These are phyloP conservation scores for Trachelus troglodyta DNA, from an alignment of 2,888 invertebrate species.

Conservation along the genomic window DNA sequence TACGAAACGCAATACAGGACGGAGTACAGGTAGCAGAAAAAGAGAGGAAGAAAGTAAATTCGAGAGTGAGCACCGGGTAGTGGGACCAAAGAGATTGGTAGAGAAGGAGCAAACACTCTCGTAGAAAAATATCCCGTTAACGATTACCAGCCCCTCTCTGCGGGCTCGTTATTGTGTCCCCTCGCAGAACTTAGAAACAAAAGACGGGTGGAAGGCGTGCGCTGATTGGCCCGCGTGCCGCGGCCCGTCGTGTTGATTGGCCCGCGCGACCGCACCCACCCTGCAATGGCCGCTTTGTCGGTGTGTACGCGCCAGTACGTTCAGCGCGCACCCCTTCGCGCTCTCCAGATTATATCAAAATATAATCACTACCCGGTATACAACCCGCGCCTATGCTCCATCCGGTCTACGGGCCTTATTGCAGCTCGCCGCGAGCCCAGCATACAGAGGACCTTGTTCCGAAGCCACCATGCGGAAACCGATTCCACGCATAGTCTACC, in stretches of 20 bases:
- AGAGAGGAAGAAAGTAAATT: slow-evolving; percentile 6
- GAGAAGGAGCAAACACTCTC: slow-evolving; percentile 29
- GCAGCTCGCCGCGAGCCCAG: neutral
- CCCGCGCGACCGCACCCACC: slow-evolving; percentile 65
- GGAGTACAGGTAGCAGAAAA: slow-evolving; percentile 19
- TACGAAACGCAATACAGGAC: neutral
- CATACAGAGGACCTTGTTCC: slow-evolving; percentile 36
- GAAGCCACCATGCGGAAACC: slow-evolving; percentile 46
- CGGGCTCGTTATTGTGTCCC: slow-evolving; percentile 61
- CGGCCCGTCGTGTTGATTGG: slow-evolving; percentile 62
- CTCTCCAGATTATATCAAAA: slow-evolving; percentile 47
- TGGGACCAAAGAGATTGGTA: slow-evolving; percentile 19
- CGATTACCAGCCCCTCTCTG: slow-evolving; percentile 54
- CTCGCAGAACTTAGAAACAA: slow-evolving; percentile 54
- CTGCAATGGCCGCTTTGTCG: slow-evolving; percentile 66
- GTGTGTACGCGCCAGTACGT: slow-evolving; percentile 45
- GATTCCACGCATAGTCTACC: slow-evolving; percentile 15
- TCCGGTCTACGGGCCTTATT: slow-evolving; percentile 5
- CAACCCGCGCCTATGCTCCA: neutral
- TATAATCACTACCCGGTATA: slow-evolving; percentile 41
- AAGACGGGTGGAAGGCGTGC: slow-evolving; percentile 56
- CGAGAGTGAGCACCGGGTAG: slow-evolving; percentile 24
- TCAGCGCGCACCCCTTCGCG: slow-evolving; percentile 35
- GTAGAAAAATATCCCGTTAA: slow-evolving; percentile 60
- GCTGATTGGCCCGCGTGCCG: slow-evolving; percentile 62